Base-by-base conservation (phyloP, 2,797 vertebrate species). In the Mustela erminea region DNA sequence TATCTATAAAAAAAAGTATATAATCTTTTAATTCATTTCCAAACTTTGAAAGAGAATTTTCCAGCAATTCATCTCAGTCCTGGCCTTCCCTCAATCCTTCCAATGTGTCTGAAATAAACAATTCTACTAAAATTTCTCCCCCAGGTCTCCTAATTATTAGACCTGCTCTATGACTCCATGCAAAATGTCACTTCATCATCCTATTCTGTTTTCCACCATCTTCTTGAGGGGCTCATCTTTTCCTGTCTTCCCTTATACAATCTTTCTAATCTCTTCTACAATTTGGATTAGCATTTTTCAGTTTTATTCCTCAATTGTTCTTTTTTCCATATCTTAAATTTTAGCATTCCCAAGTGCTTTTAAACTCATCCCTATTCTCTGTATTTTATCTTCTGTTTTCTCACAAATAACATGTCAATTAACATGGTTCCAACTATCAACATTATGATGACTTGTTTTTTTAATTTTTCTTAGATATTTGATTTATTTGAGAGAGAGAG, bases 341-440 rank as follows among this genome's bases (percentile, higher is more conserved):
- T 83, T 85, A 41, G 5, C 29, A 23, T 74, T 52, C 8, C 21
- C 17, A 88, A 93, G 21, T 85, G 9, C 3, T 93, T 96, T 93
- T 83, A 87, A 64, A 27, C 17, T 88, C 20, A 84, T 56, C 13
- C 29, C 4, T 7, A 21, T 87, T 94, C 38, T 75, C 35, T 62
- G 10, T 68, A 86, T 12, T 62, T 23, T 95, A 35, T 75, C 32
- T 95, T 88, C 43, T 81, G 49, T 93, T 92, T 87, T 83, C 41
- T 86, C 77, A 72, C 6, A 23, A 82, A 58, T 21, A 66, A 86
- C 3, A 52, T 10, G 83, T 15, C 27, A 82, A 64, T 83, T 80
- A 78, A 41, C 41, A 29, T 41, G 15, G 25, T 94, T 94, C 87
- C 72, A 93, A 64, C 46, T 74, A 58, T 70, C 13, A 83, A 46